Evolutionary conservation across 2,797 vertebrate genomes (phyloP).

Genomic region (Mus spretus): DNA sequence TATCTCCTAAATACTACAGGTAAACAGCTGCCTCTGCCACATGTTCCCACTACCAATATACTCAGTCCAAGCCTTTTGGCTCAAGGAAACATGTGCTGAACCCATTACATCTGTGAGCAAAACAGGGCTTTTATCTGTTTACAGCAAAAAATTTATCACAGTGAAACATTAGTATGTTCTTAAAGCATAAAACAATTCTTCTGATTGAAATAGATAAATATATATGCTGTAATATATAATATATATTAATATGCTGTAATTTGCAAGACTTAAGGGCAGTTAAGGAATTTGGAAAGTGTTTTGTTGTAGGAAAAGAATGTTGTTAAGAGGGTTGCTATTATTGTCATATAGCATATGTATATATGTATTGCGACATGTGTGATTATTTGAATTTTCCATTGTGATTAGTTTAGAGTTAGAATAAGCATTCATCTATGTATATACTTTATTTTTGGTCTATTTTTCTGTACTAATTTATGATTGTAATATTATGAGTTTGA

Average conservation of each 20-base stretch:
- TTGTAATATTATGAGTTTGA: constrained; percentile 48
- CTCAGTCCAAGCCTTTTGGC: too few species aligned
- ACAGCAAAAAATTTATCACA: background rate
- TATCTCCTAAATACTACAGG: background rate
- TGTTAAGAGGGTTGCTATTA: background rate
- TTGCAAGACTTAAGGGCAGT: background rate
- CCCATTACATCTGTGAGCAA: too few species aligned
- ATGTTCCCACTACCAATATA: background rate
- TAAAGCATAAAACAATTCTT: background rate
- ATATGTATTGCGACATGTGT: background rate
- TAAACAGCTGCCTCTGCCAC: background rate
- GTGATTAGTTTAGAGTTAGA: background rate
- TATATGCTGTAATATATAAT: too few species aligned
- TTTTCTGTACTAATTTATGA: constrained; percentile 70
- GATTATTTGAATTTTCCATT: background rate
- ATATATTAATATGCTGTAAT: background rate
- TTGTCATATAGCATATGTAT: background rate
- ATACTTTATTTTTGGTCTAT: constrained; percentile 66
- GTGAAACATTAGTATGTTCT: background rate
- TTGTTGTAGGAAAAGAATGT: background rate
- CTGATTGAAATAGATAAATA: background rate
- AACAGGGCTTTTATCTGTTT: background rate
- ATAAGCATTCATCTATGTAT: constrained; percentile 59
- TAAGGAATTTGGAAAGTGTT: background rate
- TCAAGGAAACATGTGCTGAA: background rate